Conservation (phyloP, 2,888 invertebrate genomes). For the Cheilosia vernalis region DNA sequence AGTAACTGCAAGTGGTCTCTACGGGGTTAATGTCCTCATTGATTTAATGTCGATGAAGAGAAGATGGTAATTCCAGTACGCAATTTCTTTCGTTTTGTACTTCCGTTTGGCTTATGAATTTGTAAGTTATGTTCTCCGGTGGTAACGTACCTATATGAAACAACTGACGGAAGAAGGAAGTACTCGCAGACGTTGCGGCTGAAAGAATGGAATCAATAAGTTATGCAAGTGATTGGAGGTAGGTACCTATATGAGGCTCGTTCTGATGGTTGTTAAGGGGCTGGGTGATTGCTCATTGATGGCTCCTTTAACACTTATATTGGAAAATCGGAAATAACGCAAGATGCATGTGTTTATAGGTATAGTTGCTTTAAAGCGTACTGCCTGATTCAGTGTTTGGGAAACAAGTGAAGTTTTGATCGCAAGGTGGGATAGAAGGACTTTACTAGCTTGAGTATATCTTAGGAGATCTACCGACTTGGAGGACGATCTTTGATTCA, state of each 20-base stretch:
- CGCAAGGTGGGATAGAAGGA: no score
- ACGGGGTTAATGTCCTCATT: slow-evolving; percentile 62
- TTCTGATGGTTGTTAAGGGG: slow-evolving; percentile 7
- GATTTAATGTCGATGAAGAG: slow-evolving; percentile 38
- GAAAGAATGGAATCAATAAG: slow-evolving; percentile 18
- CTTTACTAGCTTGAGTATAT: no score
- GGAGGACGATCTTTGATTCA: no score
- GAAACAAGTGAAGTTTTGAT: no score
- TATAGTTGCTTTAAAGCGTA: no score
- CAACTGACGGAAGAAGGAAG: slow-evolving; percentile 3
- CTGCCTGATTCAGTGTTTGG: no score
- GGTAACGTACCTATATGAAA: background rate
- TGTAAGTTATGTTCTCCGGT: slow-evolving; percentile 1
- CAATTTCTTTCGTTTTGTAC: slow-evolving; percentile 46
- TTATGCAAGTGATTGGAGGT: slow-evolving; percentile 8
- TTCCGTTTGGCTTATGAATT: slow-evolving; percentile 19
- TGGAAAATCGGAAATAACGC: no score
- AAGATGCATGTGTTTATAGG: no score
- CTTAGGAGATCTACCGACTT: no score
- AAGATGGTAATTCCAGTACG: slow-evolving; percentile 43
- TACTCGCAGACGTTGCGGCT: background rate
- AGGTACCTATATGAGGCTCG: background rate
- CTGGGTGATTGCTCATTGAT: slow-evolving; percentile 12
- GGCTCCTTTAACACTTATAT: background rate
- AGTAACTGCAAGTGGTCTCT: slow-evolving; percentile 45